These are phyloP conservation scores for Sebastes matsubarae DNA, from an alignment of 2,797 vertebrate species.

Conservation along the genomic window DNA sequence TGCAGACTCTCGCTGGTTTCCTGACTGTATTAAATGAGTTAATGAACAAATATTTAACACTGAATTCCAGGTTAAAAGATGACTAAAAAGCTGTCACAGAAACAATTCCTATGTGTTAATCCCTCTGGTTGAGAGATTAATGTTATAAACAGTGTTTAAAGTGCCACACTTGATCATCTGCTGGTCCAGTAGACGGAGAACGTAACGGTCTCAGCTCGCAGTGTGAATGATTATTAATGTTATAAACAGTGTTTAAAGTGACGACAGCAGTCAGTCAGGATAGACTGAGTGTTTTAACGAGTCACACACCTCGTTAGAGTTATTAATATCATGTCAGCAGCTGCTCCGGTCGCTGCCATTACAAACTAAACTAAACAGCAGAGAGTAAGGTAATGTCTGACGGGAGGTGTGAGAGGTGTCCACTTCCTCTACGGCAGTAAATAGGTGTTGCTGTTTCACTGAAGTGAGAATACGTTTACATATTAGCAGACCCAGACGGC, in stretches of 20 bases:
- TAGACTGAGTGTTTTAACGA: background rate
- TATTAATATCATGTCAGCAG: background rate
- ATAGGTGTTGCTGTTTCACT: too few relatives aligned
- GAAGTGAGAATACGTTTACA: too few relatives aligned
- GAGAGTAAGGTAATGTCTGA: too few relatives aligned
- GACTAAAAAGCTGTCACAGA: background rate
- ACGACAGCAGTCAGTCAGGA: background rate
- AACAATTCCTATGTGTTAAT: background rate
- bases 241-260: too few relatives aligned
- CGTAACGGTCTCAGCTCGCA: too few relatives aligned
- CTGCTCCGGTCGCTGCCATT: background rate
- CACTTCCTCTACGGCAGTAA: too few relatives aligned
- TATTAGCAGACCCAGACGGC: background rate
- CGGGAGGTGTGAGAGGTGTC: too few relatives aligned
- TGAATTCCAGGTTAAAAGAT: background rate
- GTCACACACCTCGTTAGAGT: background rate
- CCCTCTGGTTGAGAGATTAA: too few relatives aligned
- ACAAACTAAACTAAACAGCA: background rate
- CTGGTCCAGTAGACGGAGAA: too few relatives aligned
- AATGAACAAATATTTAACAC: background rate
- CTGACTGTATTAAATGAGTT: background rate
- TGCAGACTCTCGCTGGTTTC: background rate
- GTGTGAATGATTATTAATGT: too few relatives aligned
- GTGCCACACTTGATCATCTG: too few relatives aligned
- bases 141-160: too few relatives aligned